Percentiles rank a stretch among this genome's conserved stretches.
Conservation (phyloP, 2,888 invertebrate genomes). For the Drosophila austrosaltans region DNA sequence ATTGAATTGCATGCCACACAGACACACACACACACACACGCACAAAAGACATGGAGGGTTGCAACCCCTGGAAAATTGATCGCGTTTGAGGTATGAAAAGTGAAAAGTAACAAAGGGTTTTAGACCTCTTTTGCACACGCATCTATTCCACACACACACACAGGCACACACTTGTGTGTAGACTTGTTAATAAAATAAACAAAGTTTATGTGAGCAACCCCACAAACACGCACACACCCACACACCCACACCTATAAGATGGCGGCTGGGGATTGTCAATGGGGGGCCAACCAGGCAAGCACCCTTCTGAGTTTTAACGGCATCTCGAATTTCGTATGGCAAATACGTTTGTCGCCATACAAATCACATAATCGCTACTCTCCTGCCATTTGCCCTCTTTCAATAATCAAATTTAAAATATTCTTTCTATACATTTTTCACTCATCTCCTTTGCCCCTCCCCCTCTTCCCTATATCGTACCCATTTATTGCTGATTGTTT, state of each 20-base stretch:
- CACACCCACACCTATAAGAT: conserved; percentile 34
- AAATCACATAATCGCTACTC: conserved; percentile 69
- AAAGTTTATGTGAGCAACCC: conserved; percentile 62
- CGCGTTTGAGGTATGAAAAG: conserved; percentile 25
- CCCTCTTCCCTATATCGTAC: neutral
- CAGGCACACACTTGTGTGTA: conserved; percentile 15
- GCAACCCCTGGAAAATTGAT: conserved; percentile 27
- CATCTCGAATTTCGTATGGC: conserved; percentile 39
- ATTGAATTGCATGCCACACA: conserved; percentile 68
- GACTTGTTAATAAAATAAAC: conserved; percentile 77
- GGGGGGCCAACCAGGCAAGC: neutral
- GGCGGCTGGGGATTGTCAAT: neutral
- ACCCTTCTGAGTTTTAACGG: conserved; percentile 22
- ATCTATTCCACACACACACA: conserved; percentile 7
- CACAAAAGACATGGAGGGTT: conserved; percentile 44
- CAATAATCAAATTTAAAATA: conserved; percentile 76
- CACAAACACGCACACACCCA: conserved; percentile 28
- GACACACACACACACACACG: conserved; percentile 46
- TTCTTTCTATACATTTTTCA: conserved; percentile 52
- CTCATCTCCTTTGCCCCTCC: neutral
- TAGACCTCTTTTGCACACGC: conserved; percentile 12
- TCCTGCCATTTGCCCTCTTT: conserved; percentile 43
- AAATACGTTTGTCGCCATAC: conserved; percentile 61
- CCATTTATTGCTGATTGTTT: conserved; percentile 55
- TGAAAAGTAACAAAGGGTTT: conserved; percentile 51